phyloP scores from a whole-genome alignment of 2,888 invertebrate genomes.

The Cryptocephalus moraei region DNA sequence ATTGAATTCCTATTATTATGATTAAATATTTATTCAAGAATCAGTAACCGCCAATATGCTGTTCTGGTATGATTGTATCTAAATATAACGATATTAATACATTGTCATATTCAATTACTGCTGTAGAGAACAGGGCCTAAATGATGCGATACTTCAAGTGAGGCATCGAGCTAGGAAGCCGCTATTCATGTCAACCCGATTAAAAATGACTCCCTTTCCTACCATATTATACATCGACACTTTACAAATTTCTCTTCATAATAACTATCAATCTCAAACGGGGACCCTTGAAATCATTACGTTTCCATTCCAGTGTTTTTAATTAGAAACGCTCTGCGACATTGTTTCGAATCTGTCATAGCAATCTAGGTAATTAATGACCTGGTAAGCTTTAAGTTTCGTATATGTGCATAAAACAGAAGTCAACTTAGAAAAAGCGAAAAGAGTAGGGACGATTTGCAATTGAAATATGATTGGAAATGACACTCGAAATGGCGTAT shows the following conservation, averaged over 20 bases:
- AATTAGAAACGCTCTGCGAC: conserved; percentile 1
- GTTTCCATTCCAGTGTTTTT: conserved; percentile 7
- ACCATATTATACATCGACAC: conserved; percentile 38
- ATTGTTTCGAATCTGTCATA: background rate
- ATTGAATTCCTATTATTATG: too few species aligned
- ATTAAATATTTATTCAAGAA: too few species aligned
- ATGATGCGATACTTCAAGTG: conserved; percentile 17
- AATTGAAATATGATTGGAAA: too few species aligned
- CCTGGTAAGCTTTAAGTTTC: too few species aligned
- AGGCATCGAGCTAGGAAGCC: conserved; percentile 30
- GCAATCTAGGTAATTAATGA: too few species aligned
- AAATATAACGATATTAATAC: conserved; percentile 36
- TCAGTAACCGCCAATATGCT: conserved; percentile 17
- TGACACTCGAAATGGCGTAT: too few species aligned
- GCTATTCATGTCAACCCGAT: conserved; percentile 36
- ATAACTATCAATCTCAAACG: conserved; percentile 16
- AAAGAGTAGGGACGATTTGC: too few species aligned
- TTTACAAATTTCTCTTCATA: conserved; percentile 34
- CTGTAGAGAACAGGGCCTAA: too few species aligned
- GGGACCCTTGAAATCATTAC: conserved; percentile 8
- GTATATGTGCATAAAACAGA: too few species aligned
- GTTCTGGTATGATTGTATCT: conserved; percentile 24
- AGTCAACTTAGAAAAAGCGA: too few species aligned
- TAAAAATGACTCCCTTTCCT: conserved; percentile 37
- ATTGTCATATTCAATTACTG: conserved; percentile 39